phyloP scores from a whole-genome alignment of 1,140 invertebrate species.

The Temnothorax longispinosus region DNA sequence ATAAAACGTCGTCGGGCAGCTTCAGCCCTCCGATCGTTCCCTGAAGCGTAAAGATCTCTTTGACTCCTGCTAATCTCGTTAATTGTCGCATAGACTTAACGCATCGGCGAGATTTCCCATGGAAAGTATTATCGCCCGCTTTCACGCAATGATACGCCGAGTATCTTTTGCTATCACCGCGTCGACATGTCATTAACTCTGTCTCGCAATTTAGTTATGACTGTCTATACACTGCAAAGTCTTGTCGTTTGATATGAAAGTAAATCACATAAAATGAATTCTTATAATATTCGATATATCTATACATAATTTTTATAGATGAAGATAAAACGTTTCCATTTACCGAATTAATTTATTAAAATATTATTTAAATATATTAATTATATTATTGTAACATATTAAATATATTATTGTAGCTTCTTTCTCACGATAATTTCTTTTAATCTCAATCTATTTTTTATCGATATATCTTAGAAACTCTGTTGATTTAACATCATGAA shows the following conservation, averaged over 20 bases:
- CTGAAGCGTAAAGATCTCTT: conserved; percentile 66
- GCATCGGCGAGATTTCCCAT: conserved; percentile 41
- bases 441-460: not conserved
- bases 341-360: not conserved
- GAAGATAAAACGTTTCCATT: not conserved
- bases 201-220: not conserved
- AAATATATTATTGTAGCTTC: not conserved
- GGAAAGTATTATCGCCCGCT: conserved; percentile 36
- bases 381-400: not conserved
- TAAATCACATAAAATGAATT: conserved; percentile 10
- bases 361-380: not conserved
- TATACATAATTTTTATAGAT: not conserved
- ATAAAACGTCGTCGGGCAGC: conserved; percentile 58
- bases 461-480: not conserved
- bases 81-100: conserved; percentile 63
- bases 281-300: not conserved
- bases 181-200: not conserved
- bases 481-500: conserved; percentile 1
- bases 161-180: not conserved
- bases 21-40: conserved; percentile 28
- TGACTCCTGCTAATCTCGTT: conserved; percentile 64
- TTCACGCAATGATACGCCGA: not conserved
- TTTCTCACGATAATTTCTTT: not conserved
- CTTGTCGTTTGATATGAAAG: not conserved
- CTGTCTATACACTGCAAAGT: not conserved